Evolutionary conservation across 2,888 invertebrate species (phyloP).

Genomic region (Isoperla grammatica): DNA sequence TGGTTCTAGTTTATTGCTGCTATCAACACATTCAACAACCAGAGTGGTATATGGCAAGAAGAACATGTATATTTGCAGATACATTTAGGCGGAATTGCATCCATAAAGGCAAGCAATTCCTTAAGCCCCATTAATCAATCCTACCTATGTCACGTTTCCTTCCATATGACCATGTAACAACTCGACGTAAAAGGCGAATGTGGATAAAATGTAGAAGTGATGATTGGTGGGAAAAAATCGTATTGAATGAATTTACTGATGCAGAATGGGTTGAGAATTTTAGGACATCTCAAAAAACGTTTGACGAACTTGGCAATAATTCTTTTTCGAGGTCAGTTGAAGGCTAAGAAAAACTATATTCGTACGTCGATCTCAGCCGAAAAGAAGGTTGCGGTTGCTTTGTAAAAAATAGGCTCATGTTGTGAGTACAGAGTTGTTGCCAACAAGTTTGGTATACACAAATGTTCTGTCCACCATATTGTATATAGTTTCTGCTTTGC

Average conservation of each 20-base stretch:
- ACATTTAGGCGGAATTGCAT: too few relatives aligned
- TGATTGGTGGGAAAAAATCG: slow-evolving; percentile 1
- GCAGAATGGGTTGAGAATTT: slow-evolving; percentile 1
- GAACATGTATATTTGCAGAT: too few relatives aligned
- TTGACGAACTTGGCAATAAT: neutral
- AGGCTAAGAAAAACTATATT: neutral
- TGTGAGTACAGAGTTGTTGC: slow-evolving; percentile 4
- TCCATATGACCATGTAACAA: too few relatives aligned
- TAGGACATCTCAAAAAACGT: neutral
- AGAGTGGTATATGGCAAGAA: too few relatives aligned
- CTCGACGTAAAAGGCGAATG: neutral
- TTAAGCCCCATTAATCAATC: too few relatives aligned
- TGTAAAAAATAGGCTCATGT: neutral
- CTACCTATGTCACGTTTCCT: too few relatives aligned
- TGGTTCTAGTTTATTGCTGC: too few relatives aligned
- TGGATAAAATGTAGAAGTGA: slow-evolving; percentile 1
- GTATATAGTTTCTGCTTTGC: too few relatives aligned
- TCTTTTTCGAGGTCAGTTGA: neutral
- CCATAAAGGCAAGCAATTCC: too few relatives aligned
- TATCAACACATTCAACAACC: too few relatives aligned
- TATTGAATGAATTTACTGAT: neutral
- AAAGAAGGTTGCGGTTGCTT: slow-evolving; percentile 6
- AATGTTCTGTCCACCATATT: neutral
- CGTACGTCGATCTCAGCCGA: neutral
- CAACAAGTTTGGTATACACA: neutral